Base-by-base conservation (phyloP, 2,888 invertebrate species). In the Agriopis marginaria region DNA sequence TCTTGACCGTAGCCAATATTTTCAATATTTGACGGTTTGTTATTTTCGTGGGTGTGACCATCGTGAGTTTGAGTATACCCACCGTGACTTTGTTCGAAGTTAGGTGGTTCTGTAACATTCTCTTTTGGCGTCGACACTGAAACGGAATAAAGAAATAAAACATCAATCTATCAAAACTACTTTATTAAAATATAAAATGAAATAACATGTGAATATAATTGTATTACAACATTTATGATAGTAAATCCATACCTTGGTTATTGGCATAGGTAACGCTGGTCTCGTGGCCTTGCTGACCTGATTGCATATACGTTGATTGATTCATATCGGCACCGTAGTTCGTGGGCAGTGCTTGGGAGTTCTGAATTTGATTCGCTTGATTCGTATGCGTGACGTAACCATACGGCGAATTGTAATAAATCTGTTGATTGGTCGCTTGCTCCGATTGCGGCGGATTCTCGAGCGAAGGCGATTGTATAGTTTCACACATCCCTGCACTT, bases 351-450 rank as follows among this genome's bases (percentile, higher is more conserved):
- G 84, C 78, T 61, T 86, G 79, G 0, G 85, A 68, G 53, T 81
- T 77, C 3, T 82, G 80, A n/a, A 79, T 77, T 76, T 87, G 89
- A 73, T 83, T 86, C 5, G 85, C 75, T 72, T 90, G 89, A 71
- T 82, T 87, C 2, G 86, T 79, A 53, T 76, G 78, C 4, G 88
- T 91, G 74, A 92, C 90, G 74, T 94, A 93, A 0, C 95, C 95
- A 64, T 95, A 95, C 0, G 94, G 94, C 9, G 86, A 78, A 73
- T 93, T 95, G 77, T 95, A 95, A 77, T 93, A 92, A 3, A 79
- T 86, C 73, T 91, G 89, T 56, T 83, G 81, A 62, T 81, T 82
- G n/a, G 71, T 73, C 17, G 73, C 64, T 49, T 85, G 83, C 2
- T 83, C 82, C 0, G 70, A 76, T 12, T 81, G 79, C 14, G 79